Base-by-base conservation (phyloP, 2,113 vertebrate species). In the Brachypteracias leptosomus region DNA sequence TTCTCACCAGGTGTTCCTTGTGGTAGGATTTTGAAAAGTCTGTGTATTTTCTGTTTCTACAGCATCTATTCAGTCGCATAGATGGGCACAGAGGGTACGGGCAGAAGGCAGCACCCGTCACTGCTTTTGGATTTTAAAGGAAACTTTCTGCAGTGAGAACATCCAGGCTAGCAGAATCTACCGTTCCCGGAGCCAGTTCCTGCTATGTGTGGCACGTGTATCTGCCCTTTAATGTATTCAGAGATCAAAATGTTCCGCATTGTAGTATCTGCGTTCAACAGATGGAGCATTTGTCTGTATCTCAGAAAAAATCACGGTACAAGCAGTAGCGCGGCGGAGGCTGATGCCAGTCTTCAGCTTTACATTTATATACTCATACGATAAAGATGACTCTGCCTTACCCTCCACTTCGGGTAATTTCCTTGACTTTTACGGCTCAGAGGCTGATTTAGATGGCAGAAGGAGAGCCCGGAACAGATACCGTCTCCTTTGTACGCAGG, bases 221-320 rank as follows among this genome's bases (percentile, higher is more conserved):
- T 73, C 38, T 26, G 29, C 74, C 55, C 81, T 90, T 83, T 81
- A 82, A 75, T 26, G 78, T 35, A 89, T 77, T 72, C 83, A 51
- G 58, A 65, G 63, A 86, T 51, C 42, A n/a, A 59, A 84, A 82
- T 80, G 81, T 70, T 95, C 86, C 16, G 21, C 68, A 71, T 40
- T 67, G 71, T 92, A 79, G 13, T 68, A 49, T 83, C 79, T 78
- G 49, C 68, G 36, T 91, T 94, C 78, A 79, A 80, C 81, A 95
- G 80, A 90, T 73, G 91, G 78, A 93, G 21, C 73, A 61, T 91
- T 91, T 90, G 40, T 63, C 63, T 85, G 47, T 58, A 51, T 82
- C 63, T 25, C 29, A 58, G 49, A 28, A 46, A 29, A n/a, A 42
- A 82, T 20, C 35, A n/a, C 46, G 83, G 33, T 35, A 67, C 86